phyloP scores from a whole-genome alignment of 2,113 vertebrate species.

The Rhabdornis inornatus region DNA sequence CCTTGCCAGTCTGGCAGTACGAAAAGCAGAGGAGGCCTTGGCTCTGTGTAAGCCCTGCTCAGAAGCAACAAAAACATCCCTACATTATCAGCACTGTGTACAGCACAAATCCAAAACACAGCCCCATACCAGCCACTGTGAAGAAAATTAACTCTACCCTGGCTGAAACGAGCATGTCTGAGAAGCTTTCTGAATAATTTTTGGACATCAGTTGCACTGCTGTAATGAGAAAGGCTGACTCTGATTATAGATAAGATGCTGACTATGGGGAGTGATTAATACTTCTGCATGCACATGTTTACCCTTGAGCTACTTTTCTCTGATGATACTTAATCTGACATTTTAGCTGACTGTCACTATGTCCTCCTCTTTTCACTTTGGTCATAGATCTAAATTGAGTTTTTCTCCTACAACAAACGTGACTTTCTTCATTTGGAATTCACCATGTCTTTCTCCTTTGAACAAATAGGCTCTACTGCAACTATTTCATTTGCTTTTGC shows the following conservation, averaged over 20 bases:
- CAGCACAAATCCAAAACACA: background rate
- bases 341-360: background rate
- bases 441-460: background rate
- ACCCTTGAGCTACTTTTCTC: conserved; percentile 1
- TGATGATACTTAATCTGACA: background rate
- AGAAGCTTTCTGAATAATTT: background rate
- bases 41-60: background rate
- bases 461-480: background rate
- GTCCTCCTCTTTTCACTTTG: background rate
- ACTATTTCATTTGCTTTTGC: background rate
- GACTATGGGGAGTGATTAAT: background rate
- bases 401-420: background rate
- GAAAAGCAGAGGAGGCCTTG: background rate
- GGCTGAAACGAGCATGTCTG: background rate
- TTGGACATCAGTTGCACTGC: background rate
- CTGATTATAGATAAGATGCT: background rate
- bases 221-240: conserved; percentile 12
- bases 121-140: background rate
- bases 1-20: background rate
- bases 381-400: background rate
- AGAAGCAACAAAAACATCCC: background rate
- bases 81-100: background rate
- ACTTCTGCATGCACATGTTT: background rate
- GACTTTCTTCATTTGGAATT: background rate
- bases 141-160: background rate